Evolutionary conservation across 2,113 vertebrate species (phyloP).

Genomic region (Neolamprologus caudopunctatus): DNA sequence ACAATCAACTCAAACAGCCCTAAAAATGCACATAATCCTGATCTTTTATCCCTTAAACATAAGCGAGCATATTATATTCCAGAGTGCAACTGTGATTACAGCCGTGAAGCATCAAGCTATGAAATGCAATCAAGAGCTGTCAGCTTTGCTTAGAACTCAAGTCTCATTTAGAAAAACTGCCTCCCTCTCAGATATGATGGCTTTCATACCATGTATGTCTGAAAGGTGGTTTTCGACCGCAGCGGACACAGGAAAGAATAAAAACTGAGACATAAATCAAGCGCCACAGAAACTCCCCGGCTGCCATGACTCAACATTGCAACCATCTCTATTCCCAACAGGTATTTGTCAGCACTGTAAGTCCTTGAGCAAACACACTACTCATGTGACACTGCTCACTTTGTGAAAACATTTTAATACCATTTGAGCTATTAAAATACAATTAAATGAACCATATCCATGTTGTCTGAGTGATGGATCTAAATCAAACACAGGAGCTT

Average conservation of each 20-base stretch:
- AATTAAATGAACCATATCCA: not conserved
- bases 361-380: slow-evolving; percentile 18
- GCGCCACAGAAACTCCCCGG: not conserved
- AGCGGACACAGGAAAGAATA: not conserved
- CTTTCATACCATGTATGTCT: not conserved
- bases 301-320: slow-evolving; percentile 10
- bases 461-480: not conserved
- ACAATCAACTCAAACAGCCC: not conserved
- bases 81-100: not conserved
- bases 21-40: not conserved
- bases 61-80: not conserved
- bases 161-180: not conserved
- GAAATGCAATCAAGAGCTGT: not conserved
- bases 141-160: not conserved
- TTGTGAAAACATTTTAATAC: not conserved
- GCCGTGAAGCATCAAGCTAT: not conserved
- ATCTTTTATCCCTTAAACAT: not conserved
- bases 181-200: not conserved
- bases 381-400: slow-evolving; percentile 1
- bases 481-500: not conserved
- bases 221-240: not conserved
- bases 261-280: not conserved
- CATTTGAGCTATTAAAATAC: not conserved
- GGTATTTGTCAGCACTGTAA: not conserved
- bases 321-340: slow-evolving; percentile 7